Evolutionary conservation across 2,888 invertebrate species (phyloP).

Genomic region (Drosophila phalerata): DNA sequence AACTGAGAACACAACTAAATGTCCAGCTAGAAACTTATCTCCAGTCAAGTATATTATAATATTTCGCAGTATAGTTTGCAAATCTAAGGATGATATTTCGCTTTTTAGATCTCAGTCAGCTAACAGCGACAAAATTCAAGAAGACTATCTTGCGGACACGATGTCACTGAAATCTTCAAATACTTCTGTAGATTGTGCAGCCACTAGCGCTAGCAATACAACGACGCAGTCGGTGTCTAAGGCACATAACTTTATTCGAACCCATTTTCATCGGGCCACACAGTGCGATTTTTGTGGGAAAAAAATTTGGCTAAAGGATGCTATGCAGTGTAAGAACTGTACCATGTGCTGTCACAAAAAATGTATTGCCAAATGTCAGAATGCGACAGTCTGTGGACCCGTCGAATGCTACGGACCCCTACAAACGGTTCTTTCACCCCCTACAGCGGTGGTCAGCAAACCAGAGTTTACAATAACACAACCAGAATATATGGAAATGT

Average conservation of each 20-base stretch:
- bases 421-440: constrained; percentile 12
- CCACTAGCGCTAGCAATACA: constrained; percentile 42
- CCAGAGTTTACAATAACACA: constrained; percentile 87
- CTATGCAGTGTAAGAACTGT: constrained; percentile 95
- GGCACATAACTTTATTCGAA: constrained; percentile 92
- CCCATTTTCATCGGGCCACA: constrained; percentile 95
- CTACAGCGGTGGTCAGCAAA: constrained; percentile 51
- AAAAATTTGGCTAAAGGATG: constrained; percentile 99
- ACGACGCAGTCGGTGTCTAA: constrained; percentile 60
- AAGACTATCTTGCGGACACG: constrained; percentile 45
- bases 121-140: constrained; percentile 29
- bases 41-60: constrained; percentile 31
- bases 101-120: constrained; percentile 46
- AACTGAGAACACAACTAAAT: constrained; percentile 37
- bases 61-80: not conserved
- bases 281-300: constrained; percentile 97
- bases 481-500: constrained; percentile 66
- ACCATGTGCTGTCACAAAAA: constrained; percentile 98
- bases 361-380: constrained; percentile 94
- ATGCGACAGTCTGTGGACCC: constrained; percentile 88
- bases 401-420: constrained; percentile 79
- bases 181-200: constrained; percentile 60
- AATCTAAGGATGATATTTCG: not conserved
- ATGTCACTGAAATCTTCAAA: constrained; percentile 37
- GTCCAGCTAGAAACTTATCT: constrained; percentile 75